These are phyloP conservation scores for Bothrops jararaca DNA, from an alignment of 2,113 vertebrate species.

Conservation along the genomic window DNA sequence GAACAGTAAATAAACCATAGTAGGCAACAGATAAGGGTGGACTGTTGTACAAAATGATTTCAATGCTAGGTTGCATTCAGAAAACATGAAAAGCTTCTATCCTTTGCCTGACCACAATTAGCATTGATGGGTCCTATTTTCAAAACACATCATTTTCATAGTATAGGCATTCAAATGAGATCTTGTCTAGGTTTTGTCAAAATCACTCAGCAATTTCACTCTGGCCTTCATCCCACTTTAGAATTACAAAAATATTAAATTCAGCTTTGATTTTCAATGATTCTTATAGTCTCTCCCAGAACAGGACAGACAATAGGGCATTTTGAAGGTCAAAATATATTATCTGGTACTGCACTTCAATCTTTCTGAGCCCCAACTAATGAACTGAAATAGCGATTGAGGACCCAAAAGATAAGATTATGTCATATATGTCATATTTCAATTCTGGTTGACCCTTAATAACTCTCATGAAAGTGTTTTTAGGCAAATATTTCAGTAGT, in stretches of 20 bases:
- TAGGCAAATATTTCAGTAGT: not conserved
- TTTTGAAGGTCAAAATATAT: not conserved
- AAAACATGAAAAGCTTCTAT: too few species aligned
- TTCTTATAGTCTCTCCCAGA: not conserved
- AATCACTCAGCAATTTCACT: too few species aligned
- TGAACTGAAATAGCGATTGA: not conserved
- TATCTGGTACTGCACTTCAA: not conserved
- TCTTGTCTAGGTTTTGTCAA: too few species aligned
- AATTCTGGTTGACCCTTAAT: not conserved
- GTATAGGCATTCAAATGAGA: too few species aligned
- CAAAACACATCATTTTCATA: too few species aligned
- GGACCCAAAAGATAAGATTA: not conserved
- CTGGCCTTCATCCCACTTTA: not conserved
- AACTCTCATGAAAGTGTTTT: not conserved
- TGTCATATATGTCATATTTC: not conserved
- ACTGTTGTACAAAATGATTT: too few species aligned
- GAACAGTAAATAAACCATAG: too few species aligned
- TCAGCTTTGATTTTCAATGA: not conserved
- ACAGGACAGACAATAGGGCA: not conserved
- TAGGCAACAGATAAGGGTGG: too few species aligned
- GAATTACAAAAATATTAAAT: not conserved
- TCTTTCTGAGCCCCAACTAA: not conserved
- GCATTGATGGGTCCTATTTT: too few species aligned
- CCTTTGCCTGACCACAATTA: too few species aligned
- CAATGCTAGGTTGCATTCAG: too few species aligned